Conservation (phyloP, 2,113 vertebrate species). For the Plectropomus leopardus region DNA sequence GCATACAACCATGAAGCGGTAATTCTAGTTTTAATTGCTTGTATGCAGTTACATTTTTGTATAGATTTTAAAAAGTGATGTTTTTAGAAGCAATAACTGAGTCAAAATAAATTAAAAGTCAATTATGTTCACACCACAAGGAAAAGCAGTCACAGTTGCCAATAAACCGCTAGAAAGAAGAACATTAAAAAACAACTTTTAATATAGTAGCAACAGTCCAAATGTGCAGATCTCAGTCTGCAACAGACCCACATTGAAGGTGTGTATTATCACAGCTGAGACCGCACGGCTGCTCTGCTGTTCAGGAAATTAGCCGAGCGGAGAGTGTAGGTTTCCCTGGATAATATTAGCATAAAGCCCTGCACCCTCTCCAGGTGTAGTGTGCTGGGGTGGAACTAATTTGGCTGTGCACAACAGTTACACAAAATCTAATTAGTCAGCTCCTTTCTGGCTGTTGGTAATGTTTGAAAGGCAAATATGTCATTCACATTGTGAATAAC, state of each 20-base stretch:
- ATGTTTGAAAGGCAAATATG: conserved; percentile 47
- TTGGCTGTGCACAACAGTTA: conserved; percentile 54
- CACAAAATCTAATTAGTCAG: conserved; percentile 48
- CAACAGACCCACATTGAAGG: background rate
- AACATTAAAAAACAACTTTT: background rate
- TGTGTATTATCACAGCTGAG: conserved; percentile 74
- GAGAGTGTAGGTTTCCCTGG: conserved; percentile 59
- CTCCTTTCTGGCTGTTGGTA: conserved; percentile 14
- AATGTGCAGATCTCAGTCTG: conserved; percentile 11
- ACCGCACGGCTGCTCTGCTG: conserved; percentile 45
- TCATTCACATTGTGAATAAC: conserved; percentile 32
- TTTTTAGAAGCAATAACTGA: background rate
- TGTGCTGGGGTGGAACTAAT: conserved; percentile 64
- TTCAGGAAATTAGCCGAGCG: conserved; percentile 73
- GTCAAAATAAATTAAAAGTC: background rate
- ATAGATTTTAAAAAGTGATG: background rate
- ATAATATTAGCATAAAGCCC: conserved; percentile 66
- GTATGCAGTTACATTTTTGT: background rate
- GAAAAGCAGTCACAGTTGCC: background rate
- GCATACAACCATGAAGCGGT: no score
- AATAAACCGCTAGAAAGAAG: background rate
- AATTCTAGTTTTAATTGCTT: background rate
- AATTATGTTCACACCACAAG: background rate
- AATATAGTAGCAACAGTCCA: conserved; percentile 11
- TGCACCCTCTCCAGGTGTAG: conserved; percentile 58